phyloP scores from a whole-genome alignment of 2,888 invertebrate species.

The Aquatica leii region DNA sequence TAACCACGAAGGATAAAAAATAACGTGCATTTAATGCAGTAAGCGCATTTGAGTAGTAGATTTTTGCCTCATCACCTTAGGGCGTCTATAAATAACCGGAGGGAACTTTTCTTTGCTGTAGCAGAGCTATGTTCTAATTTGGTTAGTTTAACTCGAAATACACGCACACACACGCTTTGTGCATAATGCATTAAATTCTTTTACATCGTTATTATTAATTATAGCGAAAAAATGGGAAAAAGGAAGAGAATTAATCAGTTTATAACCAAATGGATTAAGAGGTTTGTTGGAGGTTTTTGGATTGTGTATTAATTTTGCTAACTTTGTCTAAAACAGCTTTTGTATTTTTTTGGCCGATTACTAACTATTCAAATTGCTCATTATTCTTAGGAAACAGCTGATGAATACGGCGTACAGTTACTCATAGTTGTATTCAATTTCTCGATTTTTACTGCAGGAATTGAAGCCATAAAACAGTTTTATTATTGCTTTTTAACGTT shows the following conservation, averaged over 20 bases:
- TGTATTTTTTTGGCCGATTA: no score
- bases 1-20: conserved; percentile 8
- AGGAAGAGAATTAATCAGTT: conserved; percentile 57
- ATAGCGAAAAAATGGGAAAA: conserved; percentile 60
- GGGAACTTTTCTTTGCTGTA: conserved; percentile 42
- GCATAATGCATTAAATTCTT: no score
- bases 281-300: conserved; percentile 46
- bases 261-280: conserved; percentile 60
- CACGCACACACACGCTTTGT: no score
- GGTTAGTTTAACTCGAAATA: conserved; percentile 36
- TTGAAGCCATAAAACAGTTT: no score
- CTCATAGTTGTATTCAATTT: no score
- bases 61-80: conserved; percentile 30
- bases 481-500: no score
- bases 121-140: conserved; percentile 46
- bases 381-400: no score
- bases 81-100: conserved; percentile 44
- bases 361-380: no score
- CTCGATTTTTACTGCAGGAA: no score
- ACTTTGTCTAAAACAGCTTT: no score
- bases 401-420: no score
- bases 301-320: not conserved
- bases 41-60: conserved; percentile 20
- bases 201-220: no score
- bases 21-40: not conserved